These are phyloP conservation scores for Conus canariensis DNA, from an alignment of 2,888 invertebrate genomes.

Conservation along the genomic window DNA sequence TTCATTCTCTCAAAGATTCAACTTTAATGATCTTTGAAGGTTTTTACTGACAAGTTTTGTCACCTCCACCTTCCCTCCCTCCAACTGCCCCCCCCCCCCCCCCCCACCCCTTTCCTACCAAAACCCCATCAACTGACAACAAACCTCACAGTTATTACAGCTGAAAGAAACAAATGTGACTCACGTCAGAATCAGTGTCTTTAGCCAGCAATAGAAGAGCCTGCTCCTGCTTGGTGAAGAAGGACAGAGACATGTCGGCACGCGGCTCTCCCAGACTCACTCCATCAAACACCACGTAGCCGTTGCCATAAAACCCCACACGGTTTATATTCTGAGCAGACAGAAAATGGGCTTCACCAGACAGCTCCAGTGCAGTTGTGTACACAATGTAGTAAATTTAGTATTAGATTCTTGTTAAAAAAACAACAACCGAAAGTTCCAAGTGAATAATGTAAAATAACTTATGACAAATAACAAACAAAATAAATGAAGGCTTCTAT, in stretches of 20 bases:
- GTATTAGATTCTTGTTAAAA: no score
- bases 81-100: no score
- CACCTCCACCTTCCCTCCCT: no score
- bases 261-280: conserved; percentile 81
- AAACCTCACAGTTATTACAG: background rate
- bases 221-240: conserved; percentile 85
- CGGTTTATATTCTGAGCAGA: conserved; percentile 64
- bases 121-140: background rate
- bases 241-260: conserved; percentile 87
- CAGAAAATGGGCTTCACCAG: no score
- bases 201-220: conserved; percentile 84
- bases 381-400: background rate
- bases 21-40: no score
- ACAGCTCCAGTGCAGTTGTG: no score
- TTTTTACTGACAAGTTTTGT: no score
- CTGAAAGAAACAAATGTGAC: conserved; percentile 35
- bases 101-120: background rate
- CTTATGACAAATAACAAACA: no score
- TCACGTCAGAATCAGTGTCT: conserved; percentile 68
- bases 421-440: no score
- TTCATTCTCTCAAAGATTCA: no score
- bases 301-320: conserved; percentile 84
- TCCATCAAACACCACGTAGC: conserved; percentile 85
- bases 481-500: no score
- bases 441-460: no score